Percentiles rank a stretch among this genome's conserved stretches.
Conservation (phyloP, 2,797 vertebrate species). For the Bradypodion ventrale region DNA sequence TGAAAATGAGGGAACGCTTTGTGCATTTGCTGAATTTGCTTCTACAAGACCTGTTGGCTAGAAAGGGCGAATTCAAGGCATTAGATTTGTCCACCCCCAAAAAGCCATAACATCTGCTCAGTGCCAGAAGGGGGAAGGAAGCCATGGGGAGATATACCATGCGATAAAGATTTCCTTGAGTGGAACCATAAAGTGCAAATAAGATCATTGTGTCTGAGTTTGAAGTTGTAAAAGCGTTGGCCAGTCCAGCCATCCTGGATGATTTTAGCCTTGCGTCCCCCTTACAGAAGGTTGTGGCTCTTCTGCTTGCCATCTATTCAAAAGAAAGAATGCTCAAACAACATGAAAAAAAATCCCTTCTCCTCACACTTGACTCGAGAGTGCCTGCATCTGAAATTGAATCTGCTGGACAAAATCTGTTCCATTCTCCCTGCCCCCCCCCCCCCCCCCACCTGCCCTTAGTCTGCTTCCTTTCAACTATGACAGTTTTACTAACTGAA, state of each 20-base stretch:
- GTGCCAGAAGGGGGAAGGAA: constrained; percentile 27
- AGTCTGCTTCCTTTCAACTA: constrained; percentile 75
- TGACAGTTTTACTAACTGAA: constrained; percentile 84
- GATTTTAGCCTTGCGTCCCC: constrained; percentile 58
- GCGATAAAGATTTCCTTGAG: constrained; percentile 18
- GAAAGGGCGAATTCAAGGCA: constrained; percentile 8
- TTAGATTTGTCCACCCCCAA: constrained; percentile 12
- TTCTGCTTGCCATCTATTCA: constrained; percentile 50
- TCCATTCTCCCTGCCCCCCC: constrained; percentile 71
- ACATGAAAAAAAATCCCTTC: constrained; percentile 63
- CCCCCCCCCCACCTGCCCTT: constrained; percentile 65
- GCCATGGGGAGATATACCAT: constrained; percentile 1
- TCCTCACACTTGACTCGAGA: constrained; percentile 51
- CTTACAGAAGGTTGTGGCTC: constrained; percentile 52
- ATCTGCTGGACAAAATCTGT: constrained; percentile 76
- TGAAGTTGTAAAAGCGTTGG: constrained; percentile 62
- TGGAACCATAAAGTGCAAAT: constrained; percentile 17
- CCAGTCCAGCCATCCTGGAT: constrained; percentile 49
- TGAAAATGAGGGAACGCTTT: constrained; percentile 5
- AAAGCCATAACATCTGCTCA: constrained; percentile 18
- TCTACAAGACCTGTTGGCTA: background rate
- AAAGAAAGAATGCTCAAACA: constrained; percentile 40
- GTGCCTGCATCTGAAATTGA: constrained; percentile 75
- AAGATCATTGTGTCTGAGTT: constrained; percentile 43
- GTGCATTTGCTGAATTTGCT: background rate